Evolutionary conservation across 1,140 invertebrate genomes (phyloP), one percentile per base, ranked within the genome.

Genomic region (Leptestheria dahalacensis): DNA sequence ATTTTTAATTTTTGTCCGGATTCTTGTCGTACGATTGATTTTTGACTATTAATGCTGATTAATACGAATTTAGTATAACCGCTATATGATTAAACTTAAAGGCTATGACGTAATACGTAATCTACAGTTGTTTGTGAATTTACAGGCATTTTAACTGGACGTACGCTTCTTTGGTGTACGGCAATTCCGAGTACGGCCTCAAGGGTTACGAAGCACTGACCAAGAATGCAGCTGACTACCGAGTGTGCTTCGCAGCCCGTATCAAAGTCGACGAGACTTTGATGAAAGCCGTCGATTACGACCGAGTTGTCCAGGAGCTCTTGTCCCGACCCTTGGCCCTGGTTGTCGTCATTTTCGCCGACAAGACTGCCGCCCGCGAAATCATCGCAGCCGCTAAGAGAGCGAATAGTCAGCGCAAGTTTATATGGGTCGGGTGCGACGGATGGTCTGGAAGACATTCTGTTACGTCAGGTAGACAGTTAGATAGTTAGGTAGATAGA

Each of bases 101-200:
- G n/a, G 11, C 48, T 20, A 12, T 9, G 48, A 49, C 4, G 48
- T 0, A 49, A 49, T 20, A 49, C 4, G 11, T 1, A 12, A 12
- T 47, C 11, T n/a, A 12, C 6, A 49, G 2, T 24, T 28, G 23
- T 24, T 52, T 49, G 58, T 60, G 50, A 29, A 46, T 61, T 55
- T 61, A 1, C 64, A 80, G 78, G 58, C 63, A 68, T 41, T 79
- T 78, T 66, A 67, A 71, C 6, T 79, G 77, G 77, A 73, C 74
- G 1, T 78, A 79, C 66, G 78, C 77, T 12, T 77, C 76, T 2
- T 68, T 79, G 0, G 77, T 83, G 6, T 81, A 82, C 66, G 74
- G 77, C 2, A 74, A 80, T 62, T 75, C 75, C 3, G 75, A 79
- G 53, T 79, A 79, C 64, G 73, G 48, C 10, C 29, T 60, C 48